Percentiles rank a stretch among this genome's conserved stretches.
These are phyloP conservation scores for Clistopyga incitator DNA, from an alignment of 2,888 invertebrate genomes.

Conservation along the genomic window DNA sequence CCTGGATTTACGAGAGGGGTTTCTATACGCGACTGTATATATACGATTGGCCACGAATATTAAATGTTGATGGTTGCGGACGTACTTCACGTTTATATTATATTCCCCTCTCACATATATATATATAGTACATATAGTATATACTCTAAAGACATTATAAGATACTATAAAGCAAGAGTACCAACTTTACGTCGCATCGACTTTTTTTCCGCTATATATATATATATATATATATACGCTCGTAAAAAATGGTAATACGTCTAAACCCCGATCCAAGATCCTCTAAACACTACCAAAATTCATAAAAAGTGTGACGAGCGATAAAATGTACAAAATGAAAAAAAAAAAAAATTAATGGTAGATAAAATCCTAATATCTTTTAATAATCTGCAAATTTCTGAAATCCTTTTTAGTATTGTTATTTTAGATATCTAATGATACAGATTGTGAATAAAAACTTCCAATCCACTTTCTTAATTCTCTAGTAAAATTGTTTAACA, in stretches of 20 bases:
- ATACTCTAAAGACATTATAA: constrained; percentile 10
- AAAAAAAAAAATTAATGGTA: no score
- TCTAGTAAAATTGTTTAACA: no score
- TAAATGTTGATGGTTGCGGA: constrained; percentile 59
- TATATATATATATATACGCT: no score
- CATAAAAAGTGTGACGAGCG: no score
- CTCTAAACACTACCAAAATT: neutral
- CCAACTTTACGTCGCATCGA: no score
- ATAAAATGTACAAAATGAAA: no score
- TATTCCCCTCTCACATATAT: neutral
- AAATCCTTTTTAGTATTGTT: no score
- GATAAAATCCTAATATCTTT: no score
- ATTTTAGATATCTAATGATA: no score
- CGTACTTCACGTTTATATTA: constrained; percentile 30
- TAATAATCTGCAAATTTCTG: no score
- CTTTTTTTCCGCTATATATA: neutral
- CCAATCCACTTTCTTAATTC: no score
- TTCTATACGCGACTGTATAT: constrained; percentile 28
- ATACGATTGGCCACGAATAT: constrained; percentile 61
- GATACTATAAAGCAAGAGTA: neutral
- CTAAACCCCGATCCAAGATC: neutral
- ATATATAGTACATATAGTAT: neutral
- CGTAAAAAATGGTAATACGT: neutral
- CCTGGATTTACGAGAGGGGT: constrained; percentile 72
- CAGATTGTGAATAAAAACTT: no score